phyloP scores from a whole-genome alignment of 2,797 vertebrate species.

The Lepilemur septentrionalis region DNA sequence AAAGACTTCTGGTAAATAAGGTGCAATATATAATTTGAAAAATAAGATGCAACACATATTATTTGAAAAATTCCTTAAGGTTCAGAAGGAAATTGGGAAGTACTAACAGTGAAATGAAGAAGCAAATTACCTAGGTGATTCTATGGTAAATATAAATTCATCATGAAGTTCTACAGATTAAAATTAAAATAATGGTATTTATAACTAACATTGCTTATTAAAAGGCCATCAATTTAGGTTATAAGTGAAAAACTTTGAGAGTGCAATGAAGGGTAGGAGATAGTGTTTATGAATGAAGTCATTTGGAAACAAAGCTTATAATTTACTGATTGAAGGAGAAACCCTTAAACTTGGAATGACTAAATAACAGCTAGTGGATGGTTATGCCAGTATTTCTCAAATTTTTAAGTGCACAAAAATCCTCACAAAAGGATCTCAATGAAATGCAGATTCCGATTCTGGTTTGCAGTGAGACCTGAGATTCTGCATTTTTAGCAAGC shows the following conservation, averaged over 20 bases:
- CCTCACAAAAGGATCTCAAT: not conserved
- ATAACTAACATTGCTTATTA: not conserved
- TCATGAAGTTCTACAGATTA: not conserved
- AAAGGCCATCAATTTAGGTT: not conserved
- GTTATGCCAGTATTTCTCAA: not conserved
- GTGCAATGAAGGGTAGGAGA: not conserved
- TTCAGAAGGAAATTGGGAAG: not conserved
- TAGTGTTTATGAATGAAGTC: not conserved
- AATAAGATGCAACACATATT: not conserved
- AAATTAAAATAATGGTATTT: not conserved
- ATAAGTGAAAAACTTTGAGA: not conserved
- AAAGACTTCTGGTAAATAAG: not conserved
- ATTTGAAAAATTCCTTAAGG: not conserved
- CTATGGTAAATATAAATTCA: not conserved
- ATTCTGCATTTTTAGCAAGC: not conserved
- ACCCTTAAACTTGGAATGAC: not conserved
- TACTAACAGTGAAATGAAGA: not conserved
- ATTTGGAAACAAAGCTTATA: not conserved
- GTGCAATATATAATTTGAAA: not conserved
- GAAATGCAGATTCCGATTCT: not conserved
- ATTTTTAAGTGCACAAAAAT: not conserved
- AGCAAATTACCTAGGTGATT: not conserved
- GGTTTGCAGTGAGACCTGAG: not conserved
- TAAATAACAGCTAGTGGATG: not conserved
- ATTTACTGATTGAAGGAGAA: not conserved